Evolutionary conservation across 2,888 invertebrate species (phyloP).

Genomic region (Dicycla oo): DNA sequence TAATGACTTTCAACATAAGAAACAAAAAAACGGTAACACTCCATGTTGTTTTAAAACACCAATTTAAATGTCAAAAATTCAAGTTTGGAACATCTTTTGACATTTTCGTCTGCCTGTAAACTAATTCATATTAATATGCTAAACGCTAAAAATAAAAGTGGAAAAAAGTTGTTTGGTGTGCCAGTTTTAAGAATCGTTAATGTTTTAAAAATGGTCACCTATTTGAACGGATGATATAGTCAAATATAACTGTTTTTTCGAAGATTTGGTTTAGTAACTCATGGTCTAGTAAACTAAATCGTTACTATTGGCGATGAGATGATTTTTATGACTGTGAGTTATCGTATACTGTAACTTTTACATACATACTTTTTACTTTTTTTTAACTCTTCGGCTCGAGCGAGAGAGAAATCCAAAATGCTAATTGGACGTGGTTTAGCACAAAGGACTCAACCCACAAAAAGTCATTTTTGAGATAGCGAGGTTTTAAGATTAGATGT

Average conservation of each 20-base stretch:
- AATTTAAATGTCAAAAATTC: constrained; percentile 41
- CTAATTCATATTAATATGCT: constrained; percentile 27
- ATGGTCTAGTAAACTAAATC: constrained; percentile 18
- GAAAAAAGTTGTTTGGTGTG: constrained; percentile 17
- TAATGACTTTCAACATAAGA: constrained; percentile 3
- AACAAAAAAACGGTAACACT: constrained; percentile 1
- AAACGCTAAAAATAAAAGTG: constrained; percentile 25
- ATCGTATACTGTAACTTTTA: not conserved
- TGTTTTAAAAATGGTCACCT: constrained; percentile 5
- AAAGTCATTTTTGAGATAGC: too few relatives aligned
- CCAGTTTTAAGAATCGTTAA: constrained; percentile 19
- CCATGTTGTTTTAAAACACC: not conserved
- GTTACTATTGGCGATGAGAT: constrained; percentile 2
- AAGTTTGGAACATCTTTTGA: constrained; percentile 35
- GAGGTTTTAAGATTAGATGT: too few relatives aligned
- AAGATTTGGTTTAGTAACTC: constrained; percentile 16
- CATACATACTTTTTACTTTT: too few relatives aligned
- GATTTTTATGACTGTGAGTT: not conserved
- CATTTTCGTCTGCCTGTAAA: constrained; percentile 8
- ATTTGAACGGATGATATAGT: constrained; percentile 7
- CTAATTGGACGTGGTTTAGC: not conserved
- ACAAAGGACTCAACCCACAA: too few relatives aligned
- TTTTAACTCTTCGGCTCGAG: too few relatives aligned
- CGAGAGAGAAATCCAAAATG: not conserved
- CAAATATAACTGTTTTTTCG: constrained; percentile 27